Conservation (phyloP, 2,797 vertebrate genomes). For the Toxotes lorentzi region DNA sequence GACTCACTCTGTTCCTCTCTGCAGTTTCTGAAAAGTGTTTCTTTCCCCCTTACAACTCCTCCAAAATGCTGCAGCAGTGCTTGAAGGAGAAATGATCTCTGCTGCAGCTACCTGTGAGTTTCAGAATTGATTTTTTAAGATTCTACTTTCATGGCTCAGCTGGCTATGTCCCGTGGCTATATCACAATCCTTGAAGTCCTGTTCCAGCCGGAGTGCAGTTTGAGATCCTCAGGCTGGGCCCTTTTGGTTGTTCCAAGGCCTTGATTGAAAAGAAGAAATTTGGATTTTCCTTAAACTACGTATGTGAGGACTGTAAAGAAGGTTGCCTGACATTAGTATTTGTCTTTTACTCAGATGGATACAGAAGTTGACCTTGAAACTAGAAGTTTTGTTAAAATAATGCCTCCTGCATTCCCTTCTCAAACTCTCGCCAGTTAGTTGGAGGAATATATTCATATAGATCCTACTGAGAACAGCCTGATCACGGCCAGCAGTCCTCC, state of each 20-base stretch:
- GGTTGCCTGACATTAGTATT: conserved; percentile 7
- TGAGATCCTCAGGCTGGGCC: conserved; percentile 54
- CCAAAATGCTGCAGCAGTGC: conserved; percentile 71
- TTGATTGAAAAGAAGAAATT: conserved; percentile 60
- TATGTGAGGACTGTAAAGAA: conserved; percentile 20
- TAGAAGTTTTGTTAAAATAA: not conserved
- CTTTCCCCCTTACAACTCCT: conserved; percentile 62
- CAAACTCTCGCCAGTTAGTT: not conserved
- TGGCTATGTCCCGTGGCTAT: conserved; percentile 74
- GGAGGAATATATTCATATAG: not conserved
- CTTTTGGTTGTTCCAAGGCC: conserved; percentile 53
- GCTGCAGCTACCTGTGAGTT: conserved; percentile 75
- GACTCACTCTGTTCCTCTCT: conserved; percentile 68
- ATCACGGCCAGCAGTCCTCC: not conserved
- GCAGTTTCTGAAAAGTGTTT: conserved; percentile 66
- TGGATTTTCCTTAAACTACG: conserved; percentile 49
- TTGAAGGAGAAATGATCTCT: conserved; percentile 73
- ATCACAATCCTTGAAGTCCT: conserved; percentile 76
- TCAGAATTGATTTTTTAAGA: conserved; percentile 80
- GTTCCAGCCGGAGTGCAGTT: conserved; percentile 54
- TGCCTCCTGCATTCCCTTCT: not conserved
- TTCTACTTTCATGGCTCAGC: conserved; percentile 80
- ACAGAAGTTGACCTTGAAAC: conserved; percentile 7
- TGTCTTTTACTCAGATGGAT: not conserved
- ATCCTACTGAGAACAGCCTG: not conserved